Conservation (phyloP, 1,140 invertebrate genomes). For the Meteorus sp. region DNA sequence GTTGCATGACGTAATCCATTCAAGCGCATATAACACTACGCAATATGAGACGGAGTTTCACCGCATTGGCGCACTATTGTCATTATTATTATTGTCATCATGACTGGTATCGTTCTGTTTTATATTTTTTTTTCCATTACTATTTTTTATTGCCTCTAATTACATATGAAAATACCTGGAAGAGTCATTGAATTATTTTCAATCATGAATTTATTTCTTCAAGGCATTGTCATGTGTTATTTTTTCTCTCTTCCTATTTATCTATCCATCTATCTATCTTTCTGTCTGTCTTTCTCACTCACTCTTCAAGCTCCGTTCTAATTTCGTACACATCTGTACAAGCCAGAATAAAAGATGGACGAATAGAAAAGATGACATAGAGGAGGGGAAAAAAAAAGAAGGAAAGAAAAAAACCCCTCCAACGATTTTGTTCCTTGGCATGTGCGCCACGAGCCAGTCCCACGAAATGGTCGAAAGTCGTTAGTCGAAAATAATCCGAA, state of each 20-base stretch:
- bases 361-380: background rate
- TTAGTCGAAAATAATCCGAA: conserved; percentile 32
- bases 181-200: no score
- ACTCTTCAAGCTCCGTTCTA: no score
- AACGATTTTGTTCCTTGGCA: conserved; percentile 1
- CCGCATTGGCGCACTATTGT: conserved; percentile 10
- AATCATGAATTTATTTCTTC: no score
- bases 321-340: no score
- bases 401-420: background rate
- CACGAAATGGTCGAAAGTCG: conserved; percentile 26
- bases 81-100: background rate
- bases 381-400: background rate
- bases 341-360: no score
- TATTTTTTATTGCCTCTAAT: background rate
- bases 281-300: no score
- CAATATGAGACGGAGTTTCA: conserved; percentile 37
- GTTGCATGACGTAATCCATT: conserved; percentile 49
- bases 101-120: no score
- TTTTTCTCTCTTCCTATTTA: no score
- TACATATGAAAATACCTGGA: background rate
- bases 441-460: conserved; percentile 28
- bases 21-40: conserved; percentile 48
- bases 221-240: no score
- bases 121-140: no score
- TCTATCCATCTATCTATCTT: background rate